Base-by-base conservation (phyloP, 2,113 vertebrate species). In the Gadus macrocephalus region DNA sequence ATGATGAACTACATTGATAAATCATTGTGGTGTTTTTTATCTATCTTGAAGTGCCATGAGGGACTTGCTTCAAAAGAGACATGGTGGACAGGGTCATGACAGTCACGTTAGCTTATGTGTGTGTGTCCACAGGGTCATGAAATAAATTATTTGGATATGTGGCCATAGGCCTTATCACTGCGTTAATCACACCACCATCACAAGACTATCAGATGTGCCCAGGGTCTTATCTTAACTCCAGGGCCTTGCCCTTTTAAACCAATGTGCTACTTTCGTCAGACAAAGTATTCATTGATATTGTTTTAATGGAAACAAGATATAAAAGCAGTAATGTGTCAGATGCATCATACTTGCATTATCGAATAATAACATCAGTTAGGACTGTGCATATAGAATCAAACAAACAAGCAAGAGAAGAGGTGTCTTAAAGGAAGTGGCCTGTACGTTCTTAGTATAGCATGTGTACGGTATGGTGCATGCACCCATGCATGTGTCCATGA, bases 241-340 rank as follows among this genome's bases (percentile, higher is more conserved):
- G 31, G 31, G 2, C 5, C 56, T 71, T 73, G 78, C 75, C 53
- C 80, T 78, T 66, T 62, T 59, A 64, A 15, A 69, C 17, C 42
- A 68, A 71, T 77, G 31, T 4, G 6, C 31, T 35, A 35, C 31
- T 35, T 35, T 35, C 31, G 4, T 35, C 31, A 35, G 31, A 35
- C 31, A 35, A 35, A 5, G 31, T 35, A 35, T 35, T 35, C 31
- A 35, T 35, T 35, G 31, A 35, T 35, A 35, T 35, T 35, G 31
- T 35, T 35, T 35, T 35, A 35, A 35, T 35, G 6, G 3, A 35
- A 4, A 35, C 4, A 5, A 35, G 31, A 35, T 35, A 35, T 35
- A 35, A 35, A 35, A 35, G 31, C 31, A 35, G 31, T 35, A 35
- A 35, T 35, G 31, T 35, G 31, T 35, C 31, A 7, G 6, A 35